Evolutionary conservation across 2,113 vertebrate species (phyloP).

Genomic region (Coptodon rendalli): DNA sequence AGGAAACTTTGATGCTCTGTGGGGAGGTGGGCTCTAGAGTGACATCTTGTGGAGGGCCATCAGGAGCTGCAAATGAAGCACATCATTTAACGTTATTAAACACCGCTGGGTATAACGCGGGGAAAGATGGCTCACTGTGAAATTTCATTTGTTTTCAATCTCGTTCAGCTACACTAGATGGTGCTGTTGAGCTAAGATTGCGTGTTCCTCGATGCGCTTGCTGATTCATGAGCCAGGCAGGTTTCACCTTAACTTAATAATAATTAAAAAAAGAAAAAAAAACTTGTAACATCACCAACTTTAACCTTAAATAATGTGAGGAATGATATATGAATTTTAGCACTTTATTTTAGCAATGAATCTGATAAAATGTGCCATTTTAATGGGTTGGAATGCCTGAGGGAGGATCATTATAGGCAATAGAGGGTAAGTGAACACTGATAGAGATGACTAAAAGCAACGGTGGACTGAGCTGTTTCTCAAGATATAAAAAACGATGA

Average conservation of each 20-base stretch:
- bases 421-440: slow-evolving; percentile 30
- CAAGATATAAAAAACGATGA: slow-evolving; percentile 6
- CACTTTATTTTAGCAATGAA: slow-evolving; percentile 31
- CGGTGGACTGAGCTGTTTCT: slow-evolving; percentile 2
- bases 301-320: slow-evolving; percentile 28
- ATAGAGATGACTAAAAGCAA: slow-evolving; percentile 18
- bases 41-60: slow-evolving; percentile 94
- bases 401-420: slow-evolving; percentile 27
- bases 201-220: not conserved
- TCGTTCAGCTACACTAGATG: slow-evolving; percentile 45
- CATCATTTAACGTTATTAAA: slow-evolving; percentile 7
- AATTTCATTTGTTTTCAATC: not conserved
- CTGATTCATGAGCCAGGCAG: not conserved
- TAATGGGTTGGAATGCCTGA: slow-evolving; percentile 12
- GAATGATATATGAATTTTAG: slow-evolving; percentile 13
- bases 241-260: not conserved
- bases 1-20: slow-evolving; percentile 95
- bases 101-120: not conserved
- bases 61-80: slow-evolving; percentile 80
- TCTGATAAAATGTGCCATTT: slow-evolving; percentile 14
- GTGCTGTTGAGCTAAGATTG: slow-evolving; percentile 26
- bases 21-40: slow-evolving; percentile 92
- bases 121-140: not conserved
- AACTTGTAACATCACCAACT: not conserved
- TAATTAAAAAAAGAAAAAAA: not conserved